Evolutionary conservation across 2,888 invertebrate species (phyloP).

Genomic region (Octodonta nipae): DNA sequence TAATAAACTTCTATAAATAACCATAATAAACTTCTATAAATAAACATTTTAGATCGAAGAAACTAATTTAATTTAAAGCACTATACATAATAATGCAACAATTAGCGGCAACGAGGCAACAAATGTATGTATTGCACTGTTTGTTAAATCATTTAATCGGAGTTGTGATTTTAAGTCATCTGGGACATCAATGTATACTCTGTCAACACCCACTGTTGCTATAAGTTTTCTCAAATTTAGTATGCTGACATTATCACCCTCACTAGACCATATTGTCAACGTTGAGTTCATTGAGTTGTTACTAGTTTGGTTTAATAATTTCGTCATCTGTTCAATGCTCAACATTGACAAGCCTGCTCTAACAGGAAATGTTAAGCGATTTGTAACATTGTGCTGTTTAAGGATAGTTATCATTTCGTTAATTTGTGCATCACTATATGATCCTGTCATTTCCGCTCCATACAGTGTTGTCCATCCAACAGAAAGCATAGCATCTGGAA

Average conservation of each 20-base stretch:
- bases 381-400: slow-evolving; percentile 42
- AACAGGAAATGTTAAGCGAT: slow-evolving; percentile 69
- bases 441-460: background rate
- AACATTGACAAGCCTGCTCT: slow-evolving; percentile 56
- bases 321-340: slow-evolving; percentile 45
- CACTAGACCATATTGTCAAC: slow-evolving; percentile 68
- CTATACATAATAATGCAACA: too few relatives aligned
- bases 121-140: too few relatives aligned
- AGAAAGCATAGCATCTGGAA: slow-evolving; percentile 54
- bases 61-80: too few relatives aligned
- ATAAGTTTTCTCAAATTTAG: slow-evolving; percentile 52
- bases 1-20: too few relatives aligned
- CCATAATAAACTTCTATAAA: too few relatives aligned
- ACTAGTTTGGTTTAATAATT: background rate
- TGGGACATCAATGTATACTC: slow-evolving; percentile 69
- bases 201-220: slow-evolving; percentile 48
- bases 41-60: too few relatives aligned
- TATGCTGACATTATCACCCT: slow-evolving; percentile 60
- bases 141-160: too few relatives aligned
- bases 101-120: too few relatives aligned
- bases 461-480: slow-evolving; percentile 56
- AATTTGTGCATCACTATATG: slow-evolving; percentile 51
- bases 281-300: slow-evolving; percentile 11
- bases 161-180: slow-evolving; percentile 34
- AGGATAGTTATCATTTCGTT: slow-evolving; percentile 52